These are phyloP conservation scores for Scolopax rusticola DNA, from an alignment of 2,797 vertebrate species.

Conservation along the genomic window DNA sequence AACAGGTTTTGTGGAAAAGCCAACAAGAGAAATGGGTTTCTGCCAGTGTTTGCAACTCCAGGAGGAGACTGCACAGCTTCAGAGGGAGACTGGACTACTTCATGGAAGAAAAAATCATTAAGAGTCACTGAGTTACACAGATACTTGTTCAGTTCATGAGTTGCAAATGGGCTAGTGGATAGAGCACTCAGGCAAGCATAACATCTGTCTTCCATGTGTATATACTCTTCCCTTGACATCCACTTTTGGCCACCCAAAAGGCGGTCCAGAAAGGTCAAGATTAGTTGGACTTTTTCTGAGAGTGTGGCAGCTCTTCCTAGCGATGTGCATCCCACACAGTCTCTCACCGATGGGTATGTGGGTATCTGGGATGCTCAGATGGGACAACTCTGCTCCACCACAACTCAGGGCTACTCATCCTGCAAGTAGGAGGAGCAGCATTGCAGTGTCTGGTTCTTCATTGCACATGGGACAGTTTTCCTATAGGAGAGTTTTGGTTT, in stretches of 20 bases:
- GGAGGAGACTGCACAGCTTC: neutral
- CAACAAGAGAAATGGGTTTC: neutral
- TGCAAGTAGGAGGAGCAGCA: neutral
- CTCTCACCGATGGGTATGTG: accelerated
- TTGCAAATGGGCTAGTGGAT: neutral
- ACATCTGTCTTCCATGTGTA: neutral
- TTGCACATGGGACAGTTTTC: neutral
- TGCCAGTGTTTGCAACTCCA: neutral
- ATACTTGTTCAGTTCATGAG: neutral
- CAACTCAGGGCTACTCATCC: neutral
- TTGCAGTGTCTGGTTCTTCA: neutral
- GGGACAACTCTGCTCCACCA: neutral
- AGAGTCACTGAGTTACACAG: neutral
- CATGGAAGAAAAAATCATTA: neutral
- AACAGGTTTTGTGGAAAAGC: neutral
- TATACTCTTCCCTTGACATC: neutral
- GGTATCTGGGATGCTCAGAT: neutral
- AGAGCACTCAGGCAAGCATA: neutral
- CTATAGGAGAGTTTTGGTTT: too few relatives aligned
- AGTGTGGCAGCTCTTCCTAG: neutral
- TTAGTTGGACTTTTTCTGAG: neutral
- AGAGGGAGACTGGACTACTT: neutral
- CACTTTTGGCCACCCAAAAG: neutral
- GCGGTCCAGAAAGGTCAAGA: neutral
- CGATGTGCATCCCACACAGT: neutral